Conservation (phyloP, 2,113 vertebrate genomes). For the Ammospiza caudacuta region DNA sequence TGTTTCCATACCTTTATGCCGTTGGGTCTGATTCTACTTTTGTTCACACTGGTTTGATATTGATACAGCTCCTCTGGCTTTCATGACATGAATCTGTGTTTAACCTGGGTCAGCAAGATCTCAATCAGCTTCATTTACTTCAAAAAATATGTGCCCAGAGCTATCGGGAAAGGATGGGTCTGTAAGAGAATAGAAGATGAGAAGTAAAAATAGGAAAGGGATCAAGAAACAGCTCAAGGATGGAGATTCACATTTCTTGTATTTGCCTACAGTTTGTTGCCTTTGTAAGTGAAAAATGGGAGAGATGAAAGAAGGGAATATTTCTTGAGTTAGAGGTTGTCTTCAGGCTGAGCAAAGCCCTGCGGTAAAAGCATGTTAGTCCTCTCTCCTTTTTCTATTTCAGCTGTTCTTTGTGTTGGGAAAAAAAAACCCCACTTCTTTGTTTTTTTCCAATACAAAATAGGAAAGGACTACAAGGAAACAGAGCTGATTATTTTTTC, state of each 20-base stretch:
- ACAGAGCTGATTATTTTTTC: conserved; percentile 35
- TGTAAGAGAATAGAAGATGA: background rate
- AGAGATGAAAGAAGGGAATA: conserved; percentile 31
- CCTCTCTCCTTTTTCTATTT: background rate
- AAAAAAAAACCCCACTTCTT: background rate
- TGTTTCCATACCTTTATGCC: conserved; percentile 31
- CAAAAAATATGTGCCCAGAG: conserved; percentile 6
- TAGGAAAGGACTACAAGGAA: conserved; percentile 51
- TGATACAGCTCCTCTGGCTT: conserved; percentile 27
- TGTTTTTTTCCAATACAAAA: background rate
- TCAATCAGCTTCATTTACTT: conserved; percentile 9
- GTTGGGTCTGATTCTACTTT: background rate
- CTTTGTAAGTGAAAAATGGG: conserved; percentile 34
- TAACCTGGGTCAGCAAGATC: conserved; percentile 27
- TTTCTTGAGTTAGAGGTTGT: background rate
- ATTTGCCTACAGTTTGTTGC: background rate
- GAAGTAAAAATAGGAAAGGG: background rate
- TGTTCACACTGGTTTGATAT: background rate
- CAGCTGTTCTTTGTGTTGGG: background rate
- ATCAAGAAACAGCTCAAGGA: background rate
- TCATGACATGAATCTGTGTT: conserved; percentile 5
- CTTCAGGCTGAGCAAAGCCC: background rate
- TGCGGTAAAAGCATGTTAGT: background rate
- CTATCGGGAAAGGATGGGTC: background rate
- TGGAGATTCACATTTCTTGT: background rate